These are phyloP conservation scores for Dendropsophus ebraccatus DNA, from an alignment of 2,113 vertebrate species.

Conservation along the genomic window DNA sequence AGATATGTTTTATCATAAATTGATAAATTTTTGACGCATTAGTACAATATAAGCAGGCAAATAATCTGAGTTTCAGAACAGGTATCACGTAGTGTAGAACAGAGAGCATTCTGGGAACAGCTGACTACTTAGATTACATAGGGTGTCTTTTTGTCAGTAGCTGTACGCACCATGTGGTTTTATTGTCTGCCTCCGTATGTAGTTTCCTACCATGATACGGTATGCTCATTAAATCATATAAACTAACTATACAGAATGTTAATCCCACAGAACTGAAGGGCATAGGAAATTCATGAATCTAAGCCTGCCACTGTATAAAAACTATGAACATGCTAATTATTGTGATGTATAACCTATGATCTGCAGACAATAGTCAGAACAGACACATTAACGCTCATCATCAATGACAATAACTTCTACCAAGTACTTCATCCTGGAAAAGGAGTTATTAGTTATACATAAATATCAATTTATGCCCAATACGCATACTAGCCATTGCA, in stretches of 20 bases:
- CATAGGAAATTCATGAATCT: neutral
- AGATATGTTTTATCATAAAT: too few relatives aligned
- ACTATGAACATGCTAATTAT: too few relatives aligned
- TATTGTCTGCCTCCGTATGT: neutral
- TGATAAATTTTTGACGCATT: neutral
- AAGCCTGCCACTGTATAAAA: too few relatives aligned
- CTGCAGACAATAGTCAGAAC: too few relatives aligned
- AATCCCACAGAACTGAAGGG: neutral
- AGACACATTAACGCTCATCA: too few relatives aligned
- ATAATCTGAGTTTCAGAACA: neutral
- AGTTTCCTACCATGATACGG: neutral
- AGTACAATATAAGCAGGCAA: neutral
- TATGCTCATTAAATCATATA: neutral
- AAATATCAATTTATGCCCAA: too few relatives aligned
- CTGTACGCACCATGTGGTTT: neutral
- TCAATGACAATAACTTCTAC: too few relatives aligned
- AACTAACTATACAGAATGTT: neutral
- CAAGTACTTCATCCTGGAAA: too few relatives aligned
- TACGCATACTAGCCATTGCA: too few relatives aligned
- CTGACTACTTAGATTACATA: neutral
- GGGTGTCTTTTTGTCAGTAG: neutral
- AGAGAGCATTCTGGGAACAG: neutral
- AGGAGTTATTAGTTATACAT: too few relatives aligned
- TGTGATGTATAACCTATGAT: too few relatives aligned
- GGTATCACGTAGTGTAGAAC: neutral